Conservation (phyloP, 2,888 invertebrate species). For the Eupithecia abbreviata region DNA sequence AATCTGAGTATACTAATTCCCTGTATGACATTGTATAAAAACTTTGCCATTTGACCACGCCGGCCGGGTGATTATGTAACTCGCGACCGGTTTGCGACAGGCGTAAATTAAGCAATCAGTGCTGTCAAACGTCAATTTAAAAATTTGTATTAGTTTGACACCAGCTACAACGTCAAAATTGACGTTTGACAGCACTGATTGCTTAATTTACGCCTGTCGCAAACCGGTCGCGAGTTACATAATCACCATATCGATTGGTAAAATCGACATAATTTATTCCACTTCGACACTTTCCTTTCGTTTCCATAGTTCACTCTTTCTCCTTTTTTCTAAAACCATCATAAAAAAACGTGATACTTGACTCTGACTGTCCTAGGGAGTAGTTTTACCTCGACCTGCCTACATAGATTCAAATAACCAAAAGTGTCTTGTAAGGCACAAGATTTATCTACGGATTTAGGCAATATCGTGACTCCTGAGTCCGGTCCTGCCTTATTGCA, state of each 20-base stretch:
- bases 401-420: background rate
- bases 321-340: background rate
- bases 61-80: no score
- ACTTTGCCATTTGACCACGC: background rate
- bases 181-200: no score
- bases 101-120: no score
- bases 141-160: no score
- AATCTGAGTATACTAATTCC: background rate
- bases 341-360: background rate
- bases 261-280: background rate
- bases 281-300: background rate
- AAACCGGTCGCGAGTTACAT: no score
- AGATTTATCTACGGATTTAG: conserved; percentile 1
- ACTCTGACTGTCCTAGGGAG: background rate
- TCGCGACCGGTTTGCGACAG: no score
- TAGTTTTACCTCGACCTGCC: background rate
- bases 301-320: background rate
- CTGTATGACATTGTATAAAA: background rate
- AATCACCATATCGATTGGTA: no score
- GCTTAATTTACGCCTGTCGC: no score
- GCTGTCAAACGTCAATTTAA: no score
- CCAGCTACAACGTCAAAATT: no score
- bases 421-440: background rate
- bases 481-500: conserved; percentile 68
- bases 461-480: conserved; percentile 51